Evolutionary conservation across 1,140 invertebrate genomes (phyloP), one percentile per base, ranked within the genome.

Genomic region (Drosophila sulfurigaster): DNA sequence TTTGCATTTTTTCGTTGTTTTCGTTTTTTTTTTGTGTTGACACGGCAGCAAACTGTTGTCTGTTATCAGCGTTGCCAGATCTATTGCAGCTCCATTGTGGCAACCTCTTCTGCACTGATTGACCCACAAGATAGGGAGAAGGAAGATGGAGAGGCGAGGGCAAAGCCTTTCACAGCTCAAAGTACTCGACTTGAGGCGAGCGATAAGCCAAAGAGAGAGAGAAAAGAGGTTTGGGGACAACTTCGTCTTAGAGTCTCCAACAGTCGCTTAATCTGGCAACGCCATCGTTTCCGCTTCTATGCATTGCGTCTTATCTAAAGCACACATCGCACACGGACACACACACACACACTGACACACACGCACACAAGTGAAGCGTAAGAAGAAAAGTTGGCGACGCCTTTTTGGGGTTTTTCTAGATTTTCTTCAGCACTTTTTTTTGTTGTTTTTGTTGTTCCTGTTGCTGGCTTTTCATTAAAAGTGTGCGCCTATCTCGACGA

Each of bases 391-490:
- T 75, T 69, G 63, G 51, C 60, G 51, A 49, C 32, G 59, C 54
- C 60, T 69, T 70, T 71, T 75, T 58, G 43, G 65, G 60, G n/a
- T 63, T 49, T 41, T 16, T 69, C 30, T 41, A 30, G 20, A 43
- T 60, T 57, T 58, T 41, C 15, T 57, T 67, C 38, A 15, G 5
- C 6, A 41, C 8, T 32, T 56, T 57, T 28, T 46, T 52, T 16
- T 43, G 41, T 52, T 32, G 51, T 13, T 20, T 58, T 57, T 30
- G n/a, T 11, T 56, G 15, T 65, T 64, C 13, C 54, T 72, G 41
- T 70, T 66, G 52, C 46, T 67, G 73, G 77, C 85, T 89, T 88
- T 88, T 88, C 83, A 88, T 88, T 88, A 88, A 88, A 88, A 88
- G 75, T 65, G 70, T 68, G 62, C 54, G 77, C 78, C 85, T 88